phyloP scores from a whole-genome alignment of 2,888 invertebrate species.

The Pseudanteris insignis region DNA sequence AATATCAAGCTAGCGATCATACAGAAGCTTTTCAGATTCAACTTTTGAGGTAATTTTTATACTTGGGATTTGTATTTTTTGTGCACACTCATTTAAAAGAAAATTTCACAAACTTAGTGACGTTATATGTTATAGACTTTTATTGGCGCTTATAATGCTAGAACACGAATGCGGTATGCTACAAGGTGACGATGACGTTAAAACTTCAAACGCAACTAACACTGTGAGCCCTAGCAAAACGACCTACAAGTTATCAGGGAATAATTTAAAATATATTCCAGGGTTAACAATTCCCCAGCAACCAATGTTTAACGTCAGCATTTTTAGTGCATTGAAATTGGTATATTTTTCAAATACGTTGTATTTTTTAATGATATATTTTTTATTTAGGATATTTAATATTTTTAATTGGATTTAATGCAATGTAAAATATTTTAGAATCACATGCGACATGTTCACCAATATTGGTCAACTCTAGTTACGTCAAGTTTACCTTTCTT shows the following conservation, averaged over 20 bases:
- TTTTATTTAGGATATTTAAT: neutral
- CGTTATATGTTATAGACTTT: conserved; percentile 65
- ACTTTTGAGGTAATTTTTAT: conserved; percentile 69
- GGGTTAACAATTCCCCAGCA: conserved; percentile 79
- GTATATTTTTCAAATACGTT: too few species aligned
- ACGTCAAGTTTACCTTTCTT: conserved; percentile 84
- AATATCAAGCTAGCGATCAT: conserved; percentile 71
- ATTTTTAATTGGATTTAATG: conserved; percentile 1
- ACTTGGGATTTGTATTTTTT: too few species aligned
- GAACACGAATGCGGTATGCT: conserved; percentile 76
- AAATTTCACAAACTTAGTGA: neutral
- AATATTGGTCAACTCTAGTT: conserved; percentile 84
- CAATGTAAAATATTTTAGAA: conserved; percentile 67
- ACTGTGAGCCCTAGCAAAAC: conserved; percentile 55
- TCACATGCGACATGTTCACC: conserved; percentile 78
- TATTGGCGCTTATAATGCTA: conserved; percentile 77
- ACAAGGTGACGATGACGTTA: conserved; percentile 67
- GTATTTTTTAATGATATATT: conserved; percentile 6
- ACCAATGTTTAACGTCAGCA: conserved; percentile 82
- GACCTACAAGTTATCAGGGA: conserved; percentile 57
- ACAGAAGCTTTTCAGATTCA: conserved; percentile 77
- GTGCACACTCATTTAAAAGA: neutral
- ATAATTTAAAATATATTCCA: conserved; percentile 71
- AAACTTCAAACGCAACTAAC: conserved; percentile 47
- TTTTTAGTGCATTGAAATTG: conserved; percentile 78